Conservation (phyloP, 2,888 invertebrate species). For the Sesia apiformis region DNA sequence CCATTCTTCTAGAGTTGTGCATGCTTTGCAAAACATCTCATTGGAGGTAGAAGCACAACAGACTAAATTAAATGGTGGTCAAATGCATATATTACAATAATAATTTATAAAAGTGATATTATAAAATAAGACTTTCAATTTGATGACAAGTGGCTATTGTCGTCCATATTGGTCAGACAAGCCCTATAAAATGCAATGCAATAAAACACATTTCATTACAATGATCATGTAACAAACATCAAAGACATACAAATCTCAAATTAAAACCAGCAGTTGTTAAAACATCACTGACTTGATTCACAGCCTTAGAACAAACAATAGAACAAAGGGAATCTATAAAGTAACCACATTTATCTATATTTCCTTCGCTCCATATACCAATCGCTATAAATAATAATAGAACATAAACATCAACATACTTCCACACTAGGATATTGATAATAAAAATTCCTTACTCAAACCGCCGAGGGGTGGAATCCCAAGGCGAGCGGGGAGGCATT, state of each 20-base stretch:
- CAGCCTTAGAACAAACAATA: background rate
- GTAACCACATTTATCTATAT: background rate
- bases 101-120: no score
- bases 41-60: no score
- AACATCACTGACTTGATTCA: background rate
- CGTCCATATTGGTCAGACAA: no score
- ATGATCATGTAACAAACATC: no score
- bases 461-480: slow-evolving; percentile 21
- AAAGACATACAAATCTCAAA: background rate
- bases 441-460: slow-evolving; percentile 44
- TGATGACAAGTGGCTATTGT: no score
- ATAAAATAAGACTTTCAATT: no score
- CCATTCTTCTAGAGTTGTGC: no score
- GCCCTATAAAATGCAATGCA: no score
- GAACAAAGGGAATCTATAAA: background rate
- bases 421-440: slow-evolving; percentile 47
- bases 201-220: no score
- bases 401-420: slow-evolving; percentile 16
- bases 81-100: no score
- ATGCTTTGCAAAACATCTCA: no score
- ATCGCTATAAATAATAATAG: slow-evolving; percentile 16
- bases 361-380: background rate
- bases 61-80: no score
- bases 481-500: background rate
- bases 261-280: background rate